Base-by-base conservation (phyloP, 2,888 invertebrate species). In the Philonicus albiceps region DNA sequence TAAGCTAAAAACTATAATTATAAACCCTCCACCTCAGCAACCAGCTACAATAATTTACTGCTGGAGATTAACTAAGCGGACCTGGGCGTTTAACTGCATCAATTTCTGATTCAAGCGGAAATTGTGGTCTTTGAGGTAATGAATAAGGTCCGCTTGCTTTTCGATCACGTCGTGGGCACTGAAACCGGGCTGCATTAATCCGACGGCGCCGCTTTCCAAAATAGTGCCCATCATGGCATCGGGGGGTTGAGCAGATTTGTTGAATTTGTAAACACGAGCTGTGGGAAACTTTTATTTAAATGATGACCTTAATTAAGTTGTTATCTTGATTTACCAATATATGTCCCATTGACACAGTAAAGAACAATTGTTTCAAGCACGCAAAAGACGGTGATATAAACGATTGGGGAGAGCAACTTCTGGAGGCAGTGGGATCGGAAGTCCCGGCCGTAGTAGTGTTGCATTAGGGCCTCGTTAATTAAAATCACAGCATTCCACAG, bases 101-200 rank as follows among this genome's bases (percentile, higher is more conserved):
- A 96, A 92, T 90, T 94, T 95, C 89, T 94, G 94, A 88, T 95
- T 94, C 72, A 96, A 92, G 89, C 94, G 93, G 37, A 93, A 93
- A 89, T 95, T 95, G 88, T 95, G 95, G 90, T 95, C 95, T 88
- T 94, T 94, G 86, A 95, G 92, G 90, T 95, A 95, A 89, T 94
- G 93, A 88, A 96, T 96, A 8, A 95, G 92, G 91, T 95, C 95
- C 89, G 93, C 93, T 90, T 95, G 95, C 90, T 95, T 95, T 89
- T 95, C 95, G 76, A 95, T 91, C 84, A 95, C 93, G 87, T 95
- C 95, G 27, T 93, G 92, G 7, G 93, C 92, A 89, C 93, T 93
- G 86, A 93, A 93, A 13, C 94, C 94, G 1, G 92, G 91, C 81
- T 92, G 92, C 90, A 92, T 90, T 1, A 92, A 89, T 2, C 92